Percentiles rank a stretch among this genome's conserved stretches.
Conservation (phyloP, 2,888 invertebrate species). For the Aphrophora alni region DNA sequence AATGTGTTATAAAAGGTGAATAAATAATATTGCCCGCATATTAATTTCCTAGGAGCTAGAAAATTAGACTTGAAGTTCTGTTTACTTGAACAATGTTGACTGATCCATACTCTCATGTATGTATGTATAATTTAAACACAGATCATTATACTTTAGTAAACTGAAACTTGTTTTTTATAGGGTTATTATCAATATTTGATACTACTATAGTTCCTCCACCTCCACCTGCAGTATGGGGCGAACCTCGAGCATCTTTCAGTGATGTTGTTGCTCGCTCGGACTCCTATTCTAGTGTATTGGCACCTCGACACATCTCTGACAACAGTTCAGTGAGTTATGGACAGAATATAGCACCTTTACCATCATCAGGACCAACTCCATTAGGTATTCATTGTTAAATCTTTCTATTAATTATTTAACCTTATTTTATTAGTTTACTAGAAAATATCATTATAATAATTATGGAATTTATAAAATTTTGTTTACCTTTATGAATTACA, state of each 20-base stretch:
- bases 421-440: background rate
- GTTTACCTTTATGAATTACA: too few relatives aligned
- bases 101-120: too few relatives aligned
- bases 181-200: constrained; percentile 39
- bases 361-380: background rate
- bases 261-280: constrained; percentile 63
- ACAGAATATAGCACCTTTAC: background rate
- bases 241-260: constrained; percentile 61
- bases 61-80: too few relatives aligned
- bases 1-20: too few relatives aligned
- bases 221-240: constrained; percentile 56
- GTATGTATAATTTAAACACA: too few relatives aligned
- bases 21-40: too few relatives aligned
- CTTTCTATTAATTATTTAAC: background rate
- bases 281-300: background rate
- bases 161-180: background rate
- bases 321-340: background rate
- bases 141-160: too few relatives aligned
- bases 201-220: constrained; percentile 50
- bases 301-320: background rate
- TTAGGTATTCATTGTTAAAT: background rate
- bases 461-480: too few relatives aligned
- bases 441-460: background rate
- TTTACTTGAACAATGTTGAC: too few relatives aligned
- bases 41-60: too few relatives aligned